A percentile compares a stretch with the other conserved stretches of the same genome.
phyloP scores from a whole-genome alignment of 2,797 vertebrate genomes.

The Hyperoplus lanceolatus region DNA sequence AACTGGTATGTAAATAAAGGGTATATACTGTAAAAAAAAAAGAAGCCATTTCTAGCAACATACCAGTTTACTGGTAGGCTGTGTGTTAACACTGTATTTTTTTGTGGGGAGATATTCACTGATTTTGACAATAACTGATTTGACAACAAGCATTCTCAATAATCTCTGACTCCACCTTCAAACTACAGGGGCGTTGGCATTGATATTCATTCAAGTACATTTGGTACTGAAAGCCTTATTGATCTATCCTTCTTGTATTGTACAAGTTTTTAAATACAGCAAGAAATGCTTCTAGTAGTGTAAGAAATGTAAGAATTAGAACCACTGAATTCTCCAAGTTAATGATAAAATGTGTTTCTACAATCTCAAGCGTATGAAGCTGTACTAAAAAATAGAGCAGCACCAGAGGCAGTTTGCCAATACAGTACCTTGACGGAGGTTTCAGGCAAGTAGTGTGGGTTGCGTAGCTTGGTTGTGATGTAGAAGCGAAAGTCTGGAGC shows the following conservation, averaged over 20 bases:
- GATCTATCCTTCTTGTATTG: not conserved
- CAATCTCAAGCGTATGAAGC: not conserved
- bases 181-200: not conserved
- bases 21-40: no score
- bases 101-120: no score
- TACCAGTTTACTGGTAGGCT: no score
- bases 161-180: not conserved
- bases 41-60: no score
- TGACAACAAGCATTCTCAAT: no score
- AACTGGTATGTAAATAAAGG: no score
- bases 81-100: no score
- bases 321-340: not conserved
- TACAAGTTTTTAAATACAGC: not conserved
- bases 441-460: conserved; percentile 92
- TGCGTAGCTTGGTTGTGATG: conserved; percentile 92
- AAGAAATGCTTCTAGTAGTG: not conserved
- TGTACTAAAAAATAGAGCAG: not conserved
- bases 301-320: not conserved
- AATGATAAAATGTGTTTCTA: conserved; percentile 10
- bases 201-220: not conserved
- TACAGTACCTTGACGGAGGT: conserved; percentile 89
- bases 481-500: conserved; percentile 92
- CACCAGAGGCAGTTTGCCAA: conserved; percentile 2
- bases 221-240: not conserved
- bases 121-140: no score